These are phyloP conservation scores for Monodelphis domestica DNA, from an alignment of 2,797 vertebrate genomes.

Conservation along the genomic window DNA sequence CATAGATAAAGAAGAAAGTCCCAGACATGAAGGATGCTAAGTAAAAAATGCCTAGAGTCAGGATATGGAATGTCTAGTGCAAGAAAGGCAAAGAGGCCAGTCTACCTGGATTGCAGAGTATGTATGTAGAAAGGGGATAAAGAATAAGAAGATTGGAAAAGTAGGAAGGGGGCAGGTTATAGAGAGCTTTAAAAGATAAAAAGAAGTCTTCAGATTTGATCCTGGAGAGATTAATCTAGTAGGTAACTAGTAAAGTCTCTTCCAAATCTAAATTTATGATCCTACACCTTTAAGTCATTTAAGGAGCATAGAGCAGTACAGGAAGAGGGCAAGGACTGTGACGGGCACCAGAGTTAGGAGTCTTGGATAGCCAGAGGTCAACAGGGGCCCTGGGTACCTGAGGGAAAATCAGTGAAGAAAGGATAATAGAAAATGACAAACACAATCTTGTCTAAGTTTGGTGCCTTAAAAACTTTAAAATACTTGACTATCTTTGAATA, in stretches of 20 bases:
- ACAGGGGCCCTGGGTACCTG: neutral
- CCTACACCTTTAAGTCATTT: neutral
- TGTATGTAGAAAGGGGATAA: neutral
- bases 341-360: neutral
- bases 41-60: neutral
- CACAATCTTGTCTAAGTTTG: neutral
- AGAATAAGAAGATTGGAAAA: neutral
- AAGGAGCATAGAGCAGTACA: neutral
- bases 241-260: neutral
- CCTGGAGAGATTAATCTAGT: neutral
- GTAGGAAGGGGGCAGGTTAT: neutral
- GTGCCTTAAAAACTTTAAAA: neutral
- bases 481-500: slow-evolving; percentile 47
- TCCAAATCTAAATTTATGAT: neutral
- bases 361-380: neutral
- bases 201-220: neutral
- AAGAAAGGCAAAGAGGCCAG: neutral
- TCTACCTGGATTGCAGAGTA: neutral
- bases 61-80: neutral
- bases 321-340: neutral
- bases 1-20: neutral
- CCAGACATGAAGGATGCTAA: neutral
- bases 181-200: neutral
- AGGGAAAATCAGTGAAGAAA: neutral
- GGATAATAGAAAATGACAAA: neutral